Base-by-base conservation (phyloP, 2,113 vertebrate species). In the Pygoscelis adeliae region DNA sequence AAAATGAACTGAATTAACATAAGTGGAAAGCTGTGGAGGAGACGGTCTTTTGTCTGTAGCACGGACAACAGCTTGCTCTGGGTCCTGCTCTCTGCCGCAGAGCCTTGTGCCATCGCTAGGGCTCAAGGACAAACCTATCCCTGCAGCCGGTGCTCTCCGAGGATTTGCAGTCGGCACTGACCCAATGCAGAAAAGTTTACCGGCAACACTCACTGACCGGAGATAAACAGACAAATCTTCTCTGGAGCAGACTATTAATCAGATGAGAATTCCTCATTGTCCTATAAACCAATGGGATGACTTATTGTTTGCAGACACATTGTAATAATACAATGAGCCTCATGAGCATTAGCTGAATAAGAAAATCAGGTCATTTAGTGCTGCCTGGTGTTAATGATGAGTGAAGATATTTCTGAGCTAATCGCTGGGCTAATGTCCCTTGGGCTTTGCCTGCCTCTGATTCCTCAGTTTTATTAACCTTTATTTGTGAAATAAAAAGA, bases 361-460 rank as follows among this genome's bases (percentile, higher is more conserved):
- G 93, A 95, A 94, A 97, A 96, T 50, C 52, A n/a, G 95, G 95
- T 97, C 92, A 96, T 69, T 92, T 74, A 69, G 59, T 96, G 80
- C 87, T 96, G 97, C 87, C 94, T 90, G 94, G 95, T 93, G 95
- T 96, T 97, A 97, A 91, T 95, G 96, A 95, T 94, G 92, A 89
- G 96, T 69, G 94, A 95, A 95, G 93, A 79, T 93, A 84, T 94
- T 91, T 92, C 79, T 71, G 94, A 94, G 92, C 95, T 95, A 93
- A 97, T 97, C 16, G 4, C 59, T 56, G 77, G 89, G 63, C 80
- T 96, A 49, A 79, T 72, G 88, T 89, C 95, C 76, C 90, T n/a
- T 74, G 93, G 93, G 93, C 36, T 94, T 22, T 89, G 87, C 52
- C 83, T 83, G 83, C 81, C 29, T 90, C 90, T 46, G 65, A 50